phyloP scores from a whole-genome alignment of 2,113 vertebrate genomes.

The Oreochromis aureus region DNA sequence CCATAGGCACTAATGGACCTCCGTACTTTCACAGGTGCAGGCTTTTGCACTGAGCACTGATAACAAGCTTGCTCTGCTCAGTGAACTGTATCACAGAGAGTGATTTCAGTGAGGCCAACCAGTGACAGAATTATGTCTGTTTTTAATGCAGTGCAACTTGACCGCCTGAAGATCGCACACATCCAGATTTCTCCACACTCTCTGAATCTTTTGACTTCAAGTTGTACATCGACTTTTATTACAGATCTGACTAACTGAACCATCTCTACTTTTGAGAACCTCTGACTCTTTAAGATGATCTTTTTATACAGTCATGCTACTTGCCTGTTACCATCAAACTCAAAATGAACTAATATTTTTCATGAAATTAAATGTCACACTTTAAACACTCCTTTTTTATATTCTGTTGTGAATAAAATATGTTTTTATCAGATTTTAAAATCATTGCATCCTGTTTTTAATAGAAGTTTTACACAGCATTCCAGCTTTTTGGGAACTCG shows the following conservation, averaged over 20 bases:
- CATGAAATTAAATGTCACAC: background rate
- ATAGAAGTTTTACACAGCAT: background rate
- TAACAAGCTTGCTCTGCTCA: background rate
- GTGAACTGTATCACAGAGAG: background rate
- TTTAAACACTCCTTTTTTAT: background rate
- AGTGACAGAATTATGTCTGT: background rate
- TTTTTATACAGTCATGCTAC: background rate
- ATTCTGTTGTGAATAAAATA: background rate
- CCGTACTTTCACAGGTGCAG: background rate
- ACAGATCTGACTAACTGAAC: background rate
- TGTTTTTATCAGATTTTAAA: background rate
- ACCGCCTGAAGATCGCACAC: background rate
- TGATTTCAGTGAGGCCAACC: background rate
- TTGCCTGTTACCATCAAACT: background rate
- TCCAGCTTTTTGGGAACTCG: background rate
- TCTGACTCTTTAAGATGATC: background rate
- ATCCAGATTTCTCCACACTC: background rate
- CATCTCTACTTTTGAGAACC: background rate
- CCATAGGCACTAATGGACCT: background rate
- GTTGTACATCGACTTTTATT: background rate
- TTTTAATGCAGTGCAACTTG: background rate
- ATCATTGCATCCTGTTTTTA: background rate
- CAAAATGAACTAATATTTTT: background rate
- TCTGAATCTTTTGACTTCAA: background rate
- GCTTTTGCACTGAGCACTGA: background rate